Percentiles rank a stretch among this genome's conserved stretches.
These are phyloP conservation scores for Gallinago paraguaiae DNA, from an alignment of 2,113 vertebrate species.

Conservation along the genomic window DNA sequence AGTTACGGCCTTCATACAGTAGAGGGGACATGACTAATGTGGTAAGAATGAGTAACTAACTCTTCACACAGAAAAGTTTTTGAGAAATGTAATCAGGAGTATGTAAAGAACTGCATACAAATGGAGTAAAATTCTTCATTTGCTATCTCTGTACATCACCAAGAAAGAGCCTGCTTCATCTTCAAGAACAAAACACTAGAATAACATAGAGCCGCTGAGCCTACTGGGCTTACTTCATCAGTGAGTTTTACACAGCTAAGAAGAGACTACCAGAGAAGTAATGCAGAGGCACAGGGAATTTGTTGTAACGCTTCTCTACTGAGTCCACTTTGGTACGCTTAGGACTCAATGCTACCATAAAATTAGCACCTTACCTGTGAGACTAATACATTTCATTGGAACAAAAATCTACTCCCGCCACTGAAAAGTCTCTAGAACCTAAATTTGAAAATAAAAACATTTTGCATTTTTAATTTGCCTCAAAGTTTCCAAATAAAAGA, in stretches of 20 bases:
- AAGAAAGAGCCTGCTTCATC: background rate
- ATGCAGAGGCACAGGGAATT: background rate
- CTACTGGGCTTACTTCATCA: background rate
- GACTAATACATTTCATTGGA: background rate
- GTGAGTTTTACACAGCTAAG: background rate
- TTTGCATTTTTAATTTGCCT: background rate
- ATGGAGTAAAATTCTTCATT: background rate
- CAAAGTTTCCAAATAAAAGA: background rate
- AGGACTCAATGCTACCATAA: background rate
- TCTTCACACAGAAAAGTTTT: background rate
- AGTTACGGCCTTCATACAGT: background rate
- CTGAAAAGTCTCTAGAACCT: background rate
- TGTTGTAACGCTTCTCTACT: fast-evolving
- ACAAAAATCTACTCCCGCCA: background rate
- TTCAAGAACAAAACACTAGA: background rate
- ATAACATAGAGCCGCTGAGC: background rate
- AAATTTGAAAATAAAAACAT: background rate
- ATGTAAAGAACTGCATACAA: background rate
- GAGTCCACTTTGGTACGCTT: background rate
- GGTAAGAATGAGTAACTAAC: background rate
- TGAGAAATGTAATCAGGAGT: background rate
- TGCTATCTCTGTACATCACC: background rate
- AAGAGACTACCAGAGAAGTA: background rate
- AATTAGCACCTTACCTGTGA: background rate
- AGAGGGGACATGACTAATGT: background rate